Evolutionary conservation across 2,797 vertebrate species (phyloP), one percentile per base, ranked within the genome.

Genomic region (Pseudochromis fuscus): DNA sequence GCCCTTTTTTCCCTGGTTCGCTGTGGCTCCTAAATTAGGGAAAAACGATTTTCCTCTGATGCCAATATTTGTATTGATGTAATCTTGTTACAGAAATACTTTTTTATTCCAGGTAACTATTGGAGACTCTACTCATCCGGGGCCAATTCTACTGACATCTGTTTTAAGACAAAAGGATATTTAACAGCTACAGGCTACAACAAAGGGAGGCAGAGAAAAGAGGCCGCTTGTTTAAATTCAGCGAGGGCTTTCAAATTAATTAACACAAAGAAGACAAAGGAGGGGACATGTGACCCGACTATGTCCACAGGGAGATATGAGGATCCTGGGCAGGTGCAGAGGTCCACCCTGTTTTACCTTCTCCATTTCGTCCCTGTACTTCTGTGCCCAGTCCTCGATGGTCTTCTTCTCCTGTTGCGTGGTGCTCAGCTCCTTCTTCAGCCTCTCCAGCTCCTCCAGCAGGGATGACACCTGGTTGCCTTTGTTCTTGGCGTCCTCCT

Each of bases 341-440:
- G 31, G 31, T 46, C 21, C 9, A 35, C 45, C 19, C 8, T 0
- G 56, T 80, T 91, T 48, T 83, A 97, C 98, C 92, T 95, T 87
- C 70, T 98, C 97, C 3, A 97, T 98, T 86, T 99, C 96, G 18
- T 92, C 86, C 86, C 95, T 95, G 91, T 99, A 99, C 27, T 74
- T 95, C 68, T 96, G 91, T 0, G 97, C 96, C 94, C 93, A 85
- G 46, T 99, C 96, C 85, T 99, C 95, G 38, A 99, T 96, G 60
- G 88, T 94, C 86, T 95, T 97, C 91, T 99, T 98, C 92, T 98
- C 97, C 5, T 94, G 90, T 85, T 92, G 96, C 0, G 96, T 98
- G 67, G 89, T 87, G 23, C 92, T 89, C 83, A 99, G 94, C 82
- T 98, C 96, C 86, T 94, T 96, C 58, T 77, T 94, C 53, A 99